A percentile compares a stretch with the other conserved stretches of the same genome.
These are phyloP conservation scores for Agrotis segetum DNA, from an alignment of 2,888 invertebrate species.

Conservation along the genomic window DNA sequence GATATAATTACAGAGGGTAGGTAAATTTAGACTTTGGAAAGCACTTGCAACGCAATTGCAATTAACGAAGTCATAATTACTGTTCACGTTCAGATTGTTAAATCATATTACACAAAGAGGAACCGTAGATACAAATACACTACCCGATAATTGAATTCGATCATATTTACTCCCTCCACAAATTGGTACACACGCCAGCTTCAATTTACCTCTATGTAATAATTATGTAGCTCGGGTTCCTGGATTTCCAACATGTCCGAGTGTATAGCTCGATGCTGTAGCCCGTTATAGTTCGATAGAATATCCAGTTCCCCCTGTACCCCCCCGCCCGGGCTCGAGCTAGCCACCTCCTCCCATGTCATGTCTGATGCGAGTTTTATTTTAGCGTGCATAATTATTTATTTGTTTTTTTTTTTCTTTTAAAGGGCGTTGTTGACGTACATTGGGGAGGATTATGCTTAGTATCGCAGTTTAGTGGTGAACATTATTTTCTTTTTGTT, in stretches of 20 bases:
- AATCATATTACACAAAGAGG: slow-evolving; percentile 1
- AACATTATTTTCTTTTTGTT: too few relatives aligned
- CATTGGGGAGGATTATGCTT: background rate
- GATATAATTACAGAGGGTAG: background rate
- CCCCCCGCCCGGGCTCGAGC: slow-evolving; percentile 52
- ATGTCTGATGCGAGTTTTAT: slow-evolving; percentile 49
- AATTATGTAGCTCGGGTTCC: slow-evolving; percentile 39
- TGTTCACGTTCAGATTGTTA: slow-evolving; percentile 4
- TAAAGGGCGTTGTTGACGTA: background rate
- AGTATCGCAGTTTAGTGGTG: too few relatives aligned
- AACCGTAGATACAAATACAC: background rate
- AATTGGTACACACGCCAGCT: slow-evolving; percentile 28
- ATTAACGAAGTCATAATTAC: background rate
- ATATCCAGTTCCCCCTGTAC: slow-evolving; percentile 42
- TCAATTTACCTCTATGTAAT: slow-evolving; percentile 45
- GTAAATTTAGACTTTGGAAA: background rate
- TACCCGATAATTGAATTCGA: slow-evolving; percentile 42
- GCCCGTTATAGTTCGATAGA: slow-evolving; percentile 56
- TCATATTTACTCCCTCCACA: slow-evolving; percentile 33
- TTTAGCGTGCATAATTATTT: slow-evolving; percentile 34
- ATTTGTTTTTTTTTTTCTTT: background rate
- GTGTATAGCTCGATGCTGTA: slow-evolving; percentile 32
- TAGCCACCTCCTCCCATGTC: slow-evolving; percentile 54
- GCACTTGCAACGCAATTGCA: background rate
- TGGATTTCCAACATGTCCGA: slow-evolving; percentile 54